phyloP scores from a whole-genome alignment of 64 coral and sea anemone species.

The Stichodactyla mertensii region DNA sequence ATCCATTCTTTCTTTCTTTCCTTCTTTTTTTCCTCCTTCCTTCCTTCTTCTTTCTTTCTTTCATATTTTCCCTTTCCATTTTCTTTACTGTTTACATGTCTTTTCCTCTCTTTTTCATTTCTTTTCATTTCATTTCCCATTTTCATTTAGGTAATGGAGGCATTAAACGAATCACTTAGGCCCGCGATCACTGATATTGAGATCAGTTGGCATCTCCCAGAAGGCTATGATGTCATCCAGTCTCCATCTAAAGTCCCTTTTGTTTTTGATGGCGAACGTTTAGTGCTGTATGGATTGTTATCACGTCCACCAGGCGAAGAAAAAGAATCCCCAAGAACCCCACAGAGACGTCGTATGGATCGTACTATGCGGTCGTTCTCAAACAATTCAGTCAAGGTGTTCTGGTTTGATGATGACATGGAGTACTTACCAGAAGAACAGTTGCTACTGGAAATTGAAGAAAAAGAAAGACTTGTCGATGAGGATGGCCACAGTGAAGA shows the following conservation, averaged over 20 bases:
- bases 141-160: constrained; percentile 52
- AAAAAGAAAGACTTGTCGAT: constrained; percentile 7
- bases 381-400: constrained; percentile 76
- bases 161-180: constrained; percentile 60
- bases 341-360: constrained; percentile 51
- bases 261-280: constrained; percentile 36
- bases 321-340: constrained; percentile 68
- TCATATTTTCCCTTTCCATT: too few relatives aligned
- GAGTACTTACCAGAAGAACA: constrained; percentile 76
- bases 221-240: constrained; percentile 83
- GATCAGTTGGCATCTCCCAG: constrained; percentile 88
- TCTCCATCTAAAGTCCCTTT: constrained; percentile 57
- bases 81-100: not conserved
- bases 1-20: not conserved
- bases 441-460: constrained; percentile 32
- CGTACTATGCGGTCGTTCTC: constrained; percentile 73
- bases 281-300: constrained; percentile 74
- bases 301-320: constrained; percentile 57
- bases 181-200: constrained; percentile 83
- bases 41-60: too few relatives aligned
- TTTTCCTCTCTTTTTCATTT: not conserved
- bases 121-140: too few relatives aligned
- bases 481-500: not conserved
- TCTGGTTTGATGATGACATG: constrained; percentile 89
- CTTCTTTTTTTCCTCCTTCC: not conserved